Conservation (phyloP, 1,140 invertebrate species). For the Papilio aristodemus region DNA sequence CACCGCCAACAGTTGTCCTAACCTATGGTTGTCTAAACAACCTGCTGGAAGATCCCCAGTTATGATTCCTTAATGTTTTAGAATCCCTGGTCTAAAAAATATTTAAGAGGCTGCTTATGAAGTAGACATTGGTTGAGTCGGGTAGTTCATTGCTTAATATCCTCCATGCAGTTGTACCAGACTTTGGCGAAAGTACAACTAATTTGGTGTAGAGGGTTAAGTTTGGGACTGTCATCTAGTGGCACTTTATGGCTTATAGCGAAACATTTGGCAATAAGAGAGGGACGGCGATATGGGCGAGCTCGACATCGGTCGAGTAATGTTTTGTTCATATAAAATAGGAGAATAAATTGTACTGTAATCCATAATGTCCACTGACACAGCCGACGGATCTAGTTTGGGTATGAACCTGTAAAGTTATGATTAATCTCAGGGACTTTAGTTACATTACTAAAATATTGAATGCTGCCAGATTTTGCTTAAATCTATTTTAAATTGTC, state of each 20-base stretch:
- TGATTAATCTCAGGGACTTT: background rate
- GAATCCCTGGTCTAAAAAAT: too few relatives aligned
- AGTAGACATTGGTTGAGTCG: too few relatives aligned
- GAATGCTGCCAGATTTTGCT: constrained; percentile 24
- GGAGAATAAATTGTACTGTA: constrained; percentile 23
- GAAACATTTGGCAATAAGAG: constrained; percentile 29
- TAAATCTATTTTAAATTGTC: background rate
- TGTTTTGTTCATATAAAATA: background rate
- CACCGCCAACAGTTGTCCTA: too few relatives aligned
- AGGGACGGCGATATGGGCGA: background rate
- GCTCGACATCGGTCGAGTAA: background rate
- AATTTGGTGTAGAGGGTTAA: constrained; percentile 73
- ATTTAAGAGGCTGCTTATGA: too few relatives aligned
- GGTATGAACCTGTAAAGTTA: background rate
- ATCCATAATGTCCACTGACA: constrained; percentile 31
- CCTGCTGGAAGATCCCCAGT: too few relatives aligned
- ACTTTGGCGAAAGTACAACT: constrained; percentile 48
- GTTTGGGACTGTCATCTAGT: constrained; percentile 53
- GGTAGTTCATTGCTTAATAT: constrained; percentile 46
- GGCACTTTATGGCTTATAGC: constrained; percentile 38
- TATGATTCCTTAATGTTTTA: too few relatives aligned
- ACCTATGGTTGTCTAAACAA: too few relatives aligned
- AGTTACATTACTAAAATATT: constrained; percentile 2
- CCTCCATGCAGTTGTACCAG: constrained; percentile 38
- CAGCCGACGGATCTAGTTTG: constrained; percentile 5